Evolutionary conservation across 2,113 vertebrate species (phyloP).

Genomic region (Microtus richardsoni): DNA sequence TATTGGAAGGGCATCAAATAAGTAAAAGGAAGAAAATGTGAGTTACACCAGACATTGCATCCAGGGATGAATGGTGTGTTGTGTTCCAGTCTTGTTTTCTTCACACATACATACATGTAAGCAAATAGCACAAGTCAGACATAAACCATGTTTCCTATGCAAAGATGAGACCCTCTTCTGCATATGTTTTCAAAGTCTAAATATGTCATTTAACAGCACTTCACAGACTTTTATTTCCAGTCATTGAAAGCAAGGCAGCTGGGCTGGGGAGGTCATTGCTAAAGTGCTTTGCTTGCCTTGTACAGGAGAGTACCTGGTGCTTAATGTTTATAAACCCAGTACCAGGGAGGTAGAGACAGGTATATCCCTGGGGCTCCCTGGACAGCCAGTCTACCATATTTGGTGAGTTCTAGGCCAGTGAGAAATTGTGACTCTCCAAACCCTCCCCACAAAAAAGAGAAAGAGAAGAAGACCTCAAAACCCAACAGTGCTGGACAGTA

Average conservation of each 20-base stretch:
- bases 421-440: not conserved
- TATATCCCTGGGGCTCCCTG: not conserved
- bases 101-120: not conserved
- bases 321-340: not conserved
- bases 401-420: not conserved
- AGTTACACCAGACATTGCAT: not conserved
- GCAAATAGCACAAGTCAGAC: not conserved
- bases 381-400: not conserved
- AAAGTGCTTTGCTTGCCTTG: not conserved
- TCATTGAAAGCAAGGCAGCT: not conserved
- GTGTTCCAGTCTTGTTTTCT: not conserved
- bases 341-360: not conserved
- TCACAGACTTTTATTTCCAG: not conserved
- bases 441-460: no score
- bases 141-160: rapidly evolving
- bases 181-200: not conserved
- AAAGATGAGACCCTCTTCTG: not conserved
- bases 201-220: not conserved
- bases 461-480: not conserved
- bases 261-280: not conserved
- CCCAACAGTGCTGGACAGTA: not conserved
- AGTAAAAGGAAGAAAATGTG: not conserved
- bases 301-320: not conserved
- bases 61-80: not conserved
- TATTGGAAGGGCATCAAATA: not conserved